Evolutionary conservation across 2,888 invertebrate genomes (phyloP).

Genomic region (Acheta domesticus): DNA sequence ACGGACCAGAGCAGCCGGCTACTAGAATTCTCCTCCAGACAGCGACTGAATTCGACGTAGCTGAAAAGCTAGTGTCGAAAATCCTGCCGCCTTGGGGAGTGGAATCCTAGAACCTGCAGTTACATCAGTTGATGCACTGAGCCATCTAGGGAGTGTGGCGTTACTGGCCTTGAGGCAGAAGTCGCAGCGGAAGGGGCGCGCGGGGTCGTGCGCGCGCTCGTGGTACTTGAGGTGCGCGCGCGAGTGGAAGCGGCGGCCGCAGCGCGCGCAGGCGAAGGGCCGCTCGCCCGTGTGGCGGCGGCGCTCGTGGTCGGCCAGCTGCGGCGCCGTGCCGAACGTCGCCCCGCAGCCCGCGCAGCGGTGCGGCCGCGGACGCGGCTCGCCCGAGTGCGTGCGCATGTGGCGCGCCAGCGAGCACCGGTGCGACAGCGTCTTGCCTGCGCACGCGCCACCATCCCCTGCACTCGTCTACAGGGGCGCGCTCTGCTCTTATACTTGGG

Average conservation of each 20-base stretch:
- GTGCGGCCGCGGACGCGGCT: not conserved
- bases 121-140: no score
- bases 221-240: not conserved
- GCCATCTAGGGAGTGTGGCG: no score
- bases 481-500: no score
- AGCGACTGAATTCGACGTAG: no score
- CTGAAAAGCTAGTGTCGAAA: no score
- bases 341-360: not conserved
- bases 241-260: not conserved
- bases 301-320: not conserved
- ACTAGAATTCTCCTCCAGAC: no score
- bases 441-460: no score
- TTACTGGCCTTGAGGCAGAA: not conserved
- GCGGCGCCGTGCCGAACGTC: not conserved
- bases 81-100: no score
- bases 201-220: not conserved
- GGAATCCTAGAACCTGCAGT: no score
- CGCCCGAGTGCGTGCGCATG: not conserved
- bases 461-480: no score
- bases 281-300: conserved; percentile 5
- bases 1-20: no score
- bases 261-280: not conserved
- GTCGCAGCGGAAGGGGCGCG: not conserved
- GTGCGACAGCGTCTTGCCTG: not conserved
- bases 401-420: not conserved